Evolutionary conservation across 2,888 invertebrate species (phyloP).

Genomic region (Antheraea assamensis): DNA sequence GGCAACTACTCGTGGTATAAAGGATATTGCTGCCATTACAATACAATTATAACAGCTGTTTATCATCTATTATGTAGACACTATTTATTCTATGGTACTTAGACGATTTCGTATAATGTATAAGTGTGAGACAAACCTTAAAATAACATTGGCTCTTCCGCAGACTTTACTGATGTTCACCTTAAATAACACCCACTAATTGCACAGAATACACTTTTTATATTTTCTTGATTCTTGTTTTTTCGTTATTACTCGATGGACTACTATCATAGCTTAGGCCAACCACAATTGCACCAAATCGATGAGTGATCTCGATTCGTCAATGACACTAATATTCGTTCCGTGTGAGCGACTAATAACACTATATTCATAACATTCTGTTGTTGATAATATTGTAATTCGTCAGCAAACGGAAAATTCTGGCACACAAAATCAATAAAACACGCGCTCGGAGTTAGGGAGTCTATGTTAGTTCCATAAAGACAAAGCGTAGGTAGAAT

Average conservation of each 20-base stretch:
- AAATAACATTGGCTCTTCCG: conserved; percentile 78
- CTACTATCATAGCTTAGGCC: conserved; percentile 49
- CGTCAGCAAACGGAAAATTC: conserved; percentile 47
- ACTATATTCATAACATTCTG: conserved; percentile 48
- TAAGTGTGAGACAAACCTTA: conserved; percentile 64
- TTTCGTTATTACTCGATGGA: conserved; percentile 40
- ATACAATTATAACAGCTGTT: conserved; percentile 15
- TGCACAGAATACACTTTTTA: conserved; percentile 17
- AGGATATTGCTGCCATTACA: conserved; percentile 3
- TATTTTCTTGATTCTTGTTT: conserved; percentile 13
- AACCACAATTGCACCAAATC: conserved; percentile 64
- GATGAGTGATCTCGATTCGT: conserved; percentile 57
- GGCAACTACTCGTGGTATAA: not conserved
- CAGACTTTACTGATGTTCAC: conserved; percentile 63
- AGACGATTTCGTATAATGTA: conserved; percentile 39
- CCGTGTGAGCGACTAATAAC: conserved; percentile 48
- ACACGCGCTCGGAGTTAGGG: conserved; percentile 44
- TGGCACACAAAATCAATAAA: conserved; percentile 59
- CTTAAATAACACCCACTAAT: conserved; percentile 42
- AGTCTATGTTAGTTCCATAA: conserved; percentile 45
- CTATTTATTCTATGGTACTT: conserved; percentile 22
- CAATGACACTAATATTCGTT: conserved; percentile 65
- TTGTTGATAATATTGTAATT: conserved; percentile 41
- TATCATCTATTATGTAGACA: conserved; percentile 15
- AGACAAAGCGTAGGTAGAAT: conserved; percentile 57